phyloP scores from a whole-genome alignment of 2,888 invertebrate genomes.

The Drepanosiphum platanoidis region DNA sequence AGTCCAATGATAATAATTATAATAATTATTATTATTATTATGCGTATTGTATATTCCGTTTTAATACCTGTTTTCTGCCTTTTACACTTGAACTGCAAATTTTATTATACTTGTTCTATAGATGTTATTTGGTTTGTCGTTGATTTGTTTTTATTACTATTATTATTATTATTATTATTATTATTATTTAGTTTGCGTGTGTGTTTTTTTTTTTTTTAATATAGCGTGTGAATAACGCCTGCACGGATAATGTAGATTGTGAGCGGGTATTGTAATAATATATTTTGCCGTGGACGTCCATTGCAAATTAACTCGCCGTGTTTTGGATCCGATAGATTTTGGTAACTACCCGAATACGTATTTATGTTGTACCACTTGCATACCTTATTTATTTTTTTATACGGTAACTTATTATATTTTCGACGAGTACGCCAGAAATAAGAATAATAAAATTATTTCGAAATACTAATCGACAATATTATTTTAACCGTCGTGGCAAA shows the following conservation, averaged over 20 bases:
- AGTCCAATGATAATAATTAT: conserved; percentile 14
- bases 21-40: not conserved
- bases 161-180: conserved; percentile 49
- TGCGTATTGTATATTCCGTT: conserved; percentile 19
- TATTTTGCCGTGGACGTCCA: conserved; percentile 38
- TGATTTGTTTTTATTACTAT: conserved; percentile 44
- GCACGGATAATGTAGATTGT: conserved; percentile 56
- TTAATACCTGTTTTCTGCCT: not conserved
- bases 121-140: conserved; percentile 28
- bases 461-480: conserved; percentile 16
- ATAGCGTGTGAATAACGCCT: conserved; percentile 62
- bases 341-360: conserved; percentile 36
- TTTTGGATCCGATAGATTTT: conserved; percentile 34
- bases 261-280: conserved; percentile 59
- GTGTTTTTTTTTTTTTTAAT: conserved; percentile 50
- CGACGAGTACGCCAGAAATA: not conserved
- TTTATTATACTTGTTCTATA: not conserved
- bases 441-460: not conserved
- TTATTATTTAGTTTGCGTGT: conserved; percentile 62
- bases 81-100: conserved; percentile 18
- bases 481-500: not conserved
- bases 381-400: conserved; percentile 48
- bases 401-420: not conserved
- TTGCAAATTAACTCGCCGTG: conserved; percentile 37
- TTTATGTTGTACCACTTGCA: too few species aligned